Conservation (phyloP, 2,113 vertebrate genomes). For the Petaurus breviceps region DNA sequence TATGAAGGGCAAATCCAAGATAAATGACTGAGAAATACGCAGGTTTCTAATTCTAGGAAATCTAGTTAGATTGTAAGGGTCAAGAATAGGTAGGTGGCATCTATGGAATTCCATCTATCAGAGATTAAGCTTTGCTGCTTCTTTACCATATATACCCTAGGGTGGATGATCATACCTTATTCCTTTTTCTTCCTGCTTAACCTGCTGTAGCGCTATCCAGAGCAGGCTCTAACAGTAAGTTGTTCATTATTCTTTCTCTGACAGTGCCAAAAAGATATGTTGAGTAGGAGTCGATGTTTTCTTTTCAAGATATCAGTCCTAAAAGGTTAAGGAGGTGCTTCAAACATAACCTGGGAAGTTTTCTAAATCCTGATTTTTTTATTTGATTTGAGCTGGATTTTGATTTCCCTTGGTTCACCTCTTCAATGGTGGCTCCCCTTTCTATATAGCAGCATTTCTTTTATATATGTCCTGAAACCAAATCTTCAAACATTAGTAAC, state of each 20-base stretch:
- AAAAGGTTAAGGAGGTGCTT: slow-evolving; percentile 18
- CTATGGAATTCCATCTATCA: background rate
- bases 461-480: background rate
- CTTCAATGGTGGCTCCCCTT: background rate
- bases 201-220: background rate
- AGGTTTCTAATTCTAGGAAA: background rate
- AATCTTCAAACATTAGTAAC: background rate
- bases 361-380: background rate
- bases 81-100: background rate
- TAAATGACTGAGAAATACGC: background rate
- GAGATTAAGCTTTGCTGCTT: background rate
- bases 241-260: background rate
- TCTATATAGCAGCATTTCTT: background rate
- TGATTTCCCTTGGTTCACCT: background rate
- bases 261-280: background rate
- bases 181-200: background rate
- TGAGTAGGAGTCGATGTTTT: background rate
- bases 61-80: background rate
- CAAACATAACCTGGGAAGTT: slow-evolving; percentile 7
- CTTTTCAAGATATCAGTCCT: background rate
- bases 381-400: slow-evolving; percentile 7
- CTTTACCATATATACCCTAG: background rate
- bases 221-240: background rate
- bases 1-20: background rate
- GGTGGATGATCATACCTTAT: background rate